Base-by-base conservation (phyloP, 2,888 invertebrate species). In the Cenopis cana region DNA sequence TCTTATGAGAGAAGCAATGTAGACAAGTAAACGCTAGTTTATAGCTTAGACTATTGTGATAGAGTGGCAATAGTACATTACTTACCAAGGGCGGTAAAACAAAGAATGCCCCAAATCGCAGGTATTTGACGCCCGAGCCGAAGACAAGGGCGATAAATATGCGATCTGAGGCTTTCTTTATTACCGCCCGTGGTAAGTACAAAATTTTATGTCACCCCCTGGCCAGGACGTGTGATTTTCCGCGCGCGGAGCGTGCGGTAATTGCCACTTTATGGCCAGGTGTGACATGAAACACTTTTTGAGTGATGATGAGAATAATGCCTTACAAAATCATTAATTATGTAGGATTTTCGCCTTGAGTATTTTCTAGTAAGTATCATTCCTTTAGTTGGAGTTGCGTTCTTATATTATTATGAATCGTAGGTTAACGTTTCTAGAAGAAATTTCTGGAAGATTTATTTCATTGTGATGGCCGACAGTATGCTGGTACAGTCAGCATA, bases 21-120 rank as follows among this genome's bases (percentile, higher is more conserved):
- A 74, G 69, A 74, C 72, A 71, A 76, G 62, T 73, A 52, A 57
- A 70, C 69, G 67, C 71, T 62, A 64, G 66, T 59, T 62, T 59
- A 57, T 71, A 67, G 61, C 12, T 49, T 67, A 71, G 61, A 56
- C 36, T 69, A 62, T 67, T 69, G 57, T 61, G 61, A 67, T 69
- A 61, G 33, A 56, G 17, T 46, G 55, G 54, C 54, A 33, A n/a
- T n/a, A n/a, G n/a, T n/a, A n/a, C n/a, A n/a, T n/a, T n/a, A n/a
- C n/a, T n/a, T n/a, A n/a, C n/a, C n/a, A n/a, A n/a, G n/a, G n/a
- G n/a, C n/a, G n/a, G n/a, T n/a, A n/a, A n/a, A n/a, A n/a, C n/a
- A n/a, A n/a, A n/a, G n/a, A n/a, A n/a, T n/a, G n/a, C n/a, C n/a
- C n/a, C n/a, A n/a, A n/a, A n/a, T n/a, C n/a, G n/a, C n/a, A n/a